Conservation (phyloP, 2,888 invertebrate species). For the Notocelia uddmanniana region DNA sequence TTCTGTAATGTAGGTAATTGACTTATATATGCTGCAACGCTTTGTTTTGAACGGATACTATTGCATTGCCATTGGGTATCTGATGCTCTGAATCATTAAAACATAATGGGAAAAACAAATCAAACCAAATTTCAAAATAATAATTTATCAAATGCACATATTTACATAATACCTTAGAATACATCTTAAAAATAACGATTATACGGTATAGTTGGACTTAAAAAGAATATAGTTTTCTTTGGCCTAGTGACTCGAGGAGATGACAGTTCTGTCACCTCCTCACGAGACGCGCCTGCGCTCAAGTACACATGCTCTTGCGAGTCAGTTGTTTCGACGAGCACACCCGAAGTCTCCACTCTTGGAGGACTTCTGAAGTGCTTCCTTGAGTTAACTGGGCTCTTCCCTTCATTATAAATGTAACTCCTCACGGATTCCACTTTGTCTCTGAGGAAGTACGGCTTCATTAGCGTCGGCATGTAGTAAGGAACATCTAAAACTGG, state of each 20-base stretch:
- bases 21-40: too few species aligned
- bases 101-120: not conserved
- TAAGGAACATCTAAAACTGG: slow-evolving; percentile 53
- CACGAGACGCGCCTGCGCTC: slow-evolving; percentile 12
- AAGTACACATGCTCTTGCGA: slow-evolving; percentile 13
- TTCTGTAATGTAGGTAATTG: too few species aligned
- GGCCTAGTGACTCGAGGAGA: slow-evolving; percentile 51
- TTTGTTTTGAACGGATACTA: too few species aligned
- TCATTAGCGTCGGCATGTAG: slow-evolving; percentile 49
- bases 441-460: slow-evolving; percentile 59
- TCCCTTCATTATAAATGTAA: slow-evolving; percentile 55
- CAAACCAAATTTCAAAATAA: slow-evolving; percentile 18
- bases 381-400: slow-evolving; percentile 4
- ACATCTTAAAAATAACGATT: slow-evolving; percentile 65
- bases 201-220: slow-evolving; percentile 73
- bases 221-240: slow-evolving; percentile 71
- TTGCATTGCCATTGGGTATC: too few species aligned
- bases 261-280: not conserved
- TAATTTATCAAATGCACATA: slow-evolving; percentile 41
- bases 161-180: not conserved
- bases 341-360: slow-evolving; percentile 11
- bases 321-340: not conserved
- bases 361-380: slow-evolving; percentile 30
- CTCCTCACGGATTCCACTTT: slow-evolving; percentile 59
- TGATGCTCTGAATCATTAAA: too few species aligned